Percentiles rank a stretch among this genome's conserved stretches.
phyloP scores from a whole-genome alignment of 2,888 invertebrate species.

The Ormyrus rosae region DNA sequence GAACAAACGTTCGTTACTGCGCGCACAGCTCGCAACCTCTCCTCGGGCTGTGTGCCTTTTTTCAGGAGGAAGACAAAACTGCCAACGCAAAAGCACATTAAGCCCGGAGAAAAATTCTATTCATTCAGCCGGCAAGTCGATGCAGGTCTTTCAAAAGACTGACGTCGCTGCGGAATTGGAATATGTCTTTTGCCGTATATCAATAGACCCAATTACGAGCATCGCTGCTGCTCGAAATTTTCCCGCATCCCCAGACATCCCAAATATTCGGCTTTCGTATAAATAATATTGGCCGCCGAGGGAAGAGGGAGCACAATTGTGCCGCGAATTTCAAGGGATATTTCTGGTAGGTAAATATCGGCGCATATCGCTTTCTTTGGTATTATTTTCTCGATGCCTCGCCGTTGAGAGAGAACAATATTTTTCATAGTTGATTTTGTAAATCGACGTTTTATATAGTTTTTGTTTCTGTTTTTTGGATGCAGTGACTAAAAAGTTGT shows the following conservation, averaged over 20 bases:
- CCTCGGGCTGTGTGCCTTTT: not conserved
- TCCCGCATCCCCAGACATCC: not conserved
- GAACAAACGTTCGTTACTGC: slow-evolving; percentile 11
- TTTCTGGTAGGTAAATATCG: too few relatives aligned
- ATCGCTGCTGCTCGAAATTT: not conserved
- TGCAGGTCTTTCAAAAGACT: not conserved
- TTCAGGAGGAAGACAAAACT: not conserved
- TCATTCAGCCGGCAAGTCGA: not conserved
- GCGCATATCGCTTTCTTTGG: too few relatives aligned
- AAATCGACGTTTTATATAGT: too few relatives aligned
- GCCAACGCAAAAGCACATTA: not conserved
- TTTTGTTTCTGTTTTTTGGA: too few relatives aligned
- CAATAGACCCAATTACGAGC: not conserved
- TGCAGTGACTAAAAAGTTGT: too few relatives aligned
- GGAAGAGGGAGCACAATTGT: too few relatives aligned
- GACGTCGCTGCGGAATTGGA: not conserved
- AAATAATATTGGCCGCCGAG: too few relatives aligned
- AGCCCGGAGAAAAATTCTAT: not conserved
- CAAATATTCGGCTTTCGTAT: too few relatives aligned
- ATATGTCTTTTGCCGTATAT: not conserved
- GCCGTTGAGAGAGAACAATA: too few relatives aligned
- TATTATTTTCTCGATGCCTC: too few relatives aligned
- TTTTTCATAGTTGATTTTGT: too few relatives aligned
- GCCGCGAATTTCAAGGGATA: too few relatives aligned
- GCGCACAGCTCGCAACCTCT: not conserved